Conservation (phyloP, 2,113 vertebrate genomes). For the Macroglossus sobrinus region DNA sequence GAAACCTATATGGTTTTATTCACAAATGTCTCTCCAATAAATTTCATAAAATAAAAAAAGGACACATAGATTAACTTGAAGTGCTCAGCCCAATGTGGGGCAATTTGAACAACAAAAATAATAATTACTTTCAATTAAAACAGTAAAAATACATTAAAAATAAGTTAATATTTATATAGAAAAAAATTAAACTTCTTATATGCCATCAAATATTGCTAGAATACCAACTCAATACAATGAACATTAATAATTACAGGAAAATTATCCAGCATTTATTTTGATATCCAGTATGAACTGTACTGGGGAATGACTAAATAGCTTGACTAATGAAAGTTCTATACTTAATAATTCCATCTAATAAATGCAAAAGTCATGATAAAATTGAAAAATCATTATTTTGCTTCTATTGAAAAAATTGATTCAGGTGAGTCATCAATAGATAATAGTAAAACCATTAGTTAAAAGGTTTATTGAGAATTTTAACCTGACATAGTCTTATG, state of each 20-base stretch:
- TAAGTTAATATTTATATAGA: neutral
- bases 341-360: neutral
- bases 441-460: neutral
- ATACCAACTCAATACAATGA: neutral
- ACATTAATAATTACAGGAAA: neutral
- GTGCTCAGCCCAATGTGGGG: neutral
- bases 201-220: neutral
- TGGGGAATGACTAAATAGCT: neutral
- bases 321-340: neutral
- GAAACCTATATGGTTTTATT: too few species aligned
- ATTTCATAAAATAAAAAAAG: neutral
- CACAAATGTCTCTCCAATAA: too few species aligned
- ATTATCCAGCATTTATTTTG: neutral
- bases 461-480: neutral
- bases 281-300: neutral
- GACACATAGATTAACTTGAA: neutral
- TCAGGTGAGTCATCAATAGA: neutral
- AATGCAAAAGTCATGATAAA: neutral
- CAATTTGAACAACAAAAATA: neutral
- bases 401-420: neutral
- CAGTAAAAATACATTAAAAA: neutral
- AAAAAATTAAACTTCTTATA: neutral
- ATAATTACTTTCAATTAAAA: neutral
- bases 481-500: neutral
- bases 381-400: neutral